Percentiles rank a stretch among this genome's conserved stretches.
Conservation (phyloP, 92 coral and sea anemone genomes). For the Palythoa grandis region DNA sequence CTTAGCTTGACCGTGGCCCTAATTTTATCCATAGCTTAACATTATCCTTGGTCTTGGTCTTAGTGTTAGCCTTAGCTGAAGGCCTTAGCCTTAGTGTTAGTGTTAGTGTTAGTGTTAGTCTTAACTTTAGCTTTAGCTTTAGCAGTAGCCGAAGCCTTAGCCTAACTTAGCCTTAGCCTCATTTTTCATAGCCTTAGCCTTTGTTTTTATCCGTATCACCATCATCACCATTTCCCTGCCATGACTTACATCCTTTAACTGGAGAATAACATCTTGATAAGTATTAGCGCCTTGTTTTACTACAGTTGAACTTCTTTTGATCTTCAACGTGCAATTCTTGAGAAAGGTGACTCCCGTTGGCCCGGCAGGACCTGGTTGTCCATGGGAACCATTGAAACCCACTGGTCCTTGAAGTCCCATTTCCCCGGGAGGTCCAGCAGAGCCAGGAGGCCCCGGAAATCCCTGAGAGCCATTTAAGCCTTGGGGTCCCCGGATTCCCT, state of each 20-base stretch:
- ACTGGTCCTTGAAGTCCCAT: not conserved
- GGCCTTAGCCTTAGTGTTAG: too few relatives aligned
- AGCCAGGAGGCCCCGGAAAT: not conserved
- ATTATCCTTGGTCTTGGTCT: too few relatives aligned
- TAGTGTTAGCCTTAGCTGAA: too few relatives aligned
- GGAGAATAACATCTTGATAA: not conserved
- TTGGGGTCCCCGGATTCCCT: not conserved
- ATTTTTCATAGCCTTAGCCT: not conserved
- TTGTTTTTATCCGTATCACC: not conserved
- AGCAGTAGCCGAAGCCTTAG: too few relatives aligned
- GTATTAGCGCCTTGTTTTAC: not conserved
- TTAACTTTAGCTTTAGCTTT: too few relatives aligned
- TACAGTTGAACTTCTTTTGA: not conserved
- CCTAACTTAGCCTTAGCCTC: too few relatives aligned
- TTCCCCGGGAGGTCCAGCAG: not conserved
- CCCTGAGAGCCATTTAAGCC: constrained; percentile 22
- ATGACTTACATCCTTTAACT: not conserved
- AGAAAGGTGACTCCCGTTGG: not conserved
- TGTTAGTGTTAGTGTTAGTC: too few relatives aligned
- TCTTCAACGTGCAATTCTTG: constrained; percentile 2
- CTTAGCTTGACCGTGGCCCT: too few relatives aligned
- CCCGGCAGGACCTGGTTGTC: constrained; percentile 7
- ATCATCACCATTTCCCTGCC: not conserved
- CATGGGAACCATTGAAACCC: constrained; percentile 11
- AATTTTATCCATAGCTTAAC: too few relatives aligned